Evolutionary conservation across 1,140 invertebrate genomes (phyloP).

Genomic region (Leptopilina clavipes): DNA sequence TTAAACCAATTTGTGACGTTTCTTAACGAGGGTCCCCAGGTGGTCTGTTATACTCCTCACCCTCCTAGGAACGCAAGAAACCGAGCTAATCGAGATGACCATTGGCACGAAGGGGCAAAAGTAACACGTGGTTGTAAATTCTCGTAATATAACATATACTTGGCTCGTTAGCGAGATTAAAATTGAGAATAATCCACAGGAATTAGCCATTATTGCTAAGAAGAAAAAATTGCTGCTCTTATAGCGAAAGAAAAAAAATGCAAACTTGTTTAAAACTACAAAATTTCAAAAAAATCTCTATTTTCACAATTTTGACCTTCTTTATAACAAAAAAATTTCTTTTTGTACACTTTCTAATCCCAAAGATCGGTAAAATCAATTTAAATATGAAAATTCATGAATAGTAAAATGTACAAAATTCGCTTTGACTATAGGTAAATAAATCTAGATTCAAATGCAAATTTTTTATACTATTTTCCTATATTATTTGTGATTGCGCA

Average conservation of each 20-base stretch:
- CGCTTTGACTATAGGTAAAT: background rate
- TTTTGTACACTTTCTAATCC: no score
- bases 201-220: constrained; percentile 23
- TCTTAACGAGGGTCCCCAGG: constrained; percentile 52
- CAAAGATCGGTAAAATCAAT: no score
- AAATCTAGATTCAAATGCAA: background rate
- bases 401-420: no score
- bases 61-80: background rate
- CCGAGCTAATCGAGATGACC: constrained; percentile 28
- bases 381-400: no score
- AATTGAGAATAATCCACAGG: constrained; percentile 19
- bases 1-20: constrained; percentile 58
- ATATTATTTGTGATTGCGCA: background rate
- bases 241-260: background rate
- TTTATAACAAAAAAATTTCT: no score
- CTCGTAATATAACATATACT: background rate
- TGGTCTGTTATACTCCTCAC: constrained; percentile 39
- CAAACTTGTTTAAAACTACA: constrained; percentile 5
- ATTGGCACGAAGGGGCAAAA: constrained; percentile 28
- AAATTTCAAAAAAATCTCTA: no score
- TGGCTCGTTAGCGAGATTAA: constrained; percentile 23
- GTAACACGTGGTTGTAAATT: constrained; percentile 33
- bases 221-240: background rate
- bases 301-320: no score
- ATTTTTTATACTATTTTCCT: background rate